Evolutionary conservation across 1,140 invertebrate species (phyloP).

Genomic region (Drosophila bocki): DNA sequence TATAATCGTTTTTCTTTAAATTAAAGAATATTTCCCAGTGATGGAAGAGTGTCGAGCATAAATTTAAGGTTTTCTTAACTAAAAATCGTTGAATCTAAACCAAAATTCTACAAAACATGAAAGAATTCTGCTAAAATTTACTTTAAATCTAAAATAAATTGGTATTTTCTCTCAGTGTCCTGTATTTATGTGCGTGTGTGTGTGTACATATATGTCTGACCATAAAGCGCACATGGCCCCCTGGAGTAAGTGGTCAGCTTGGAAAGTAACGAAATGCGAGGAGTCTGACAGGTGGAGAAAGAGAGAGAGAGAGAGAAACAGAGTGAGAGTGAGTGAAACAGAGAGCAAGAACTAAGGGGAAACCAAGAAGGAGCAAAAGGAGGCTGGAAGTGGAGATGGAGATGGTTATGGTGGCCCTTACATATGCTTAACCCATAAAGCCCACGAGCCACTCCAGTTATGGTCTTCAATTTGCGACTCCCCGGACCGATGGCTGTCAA

Average conservation of each 20-base stretch:
- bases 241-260: constrained; percentile 51
- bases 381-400: neutral
- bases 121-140: no score
- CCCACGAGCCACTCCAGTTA: constrained; percentile 7
- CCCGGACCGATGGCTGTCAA: constrained; percentile 23
- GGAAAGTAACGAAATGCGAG: constrained; percentile 30
- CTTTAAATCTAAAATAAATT: neutral
- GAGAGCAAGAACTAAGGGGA: neutral
- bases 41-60: no score
- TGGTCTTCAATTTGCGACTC: constrained; percentile 3
- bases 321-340: neutral
- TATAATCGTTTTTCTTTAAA: no score
- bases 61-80: no score
- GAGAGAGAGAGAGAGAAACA: neutral
- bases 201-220: constrained; percentile 17
- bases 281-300: constrained; percentile 30
- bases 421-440: constrained; percentile 34
- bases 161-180: constrained; percentile 3
- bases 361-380: neutral
- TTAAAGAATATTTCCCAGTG: no score
- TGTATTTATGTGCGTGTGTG: constrained; percentile 9
- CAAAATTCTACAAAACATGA: no score
- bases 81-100: no score
- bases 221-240: constrained; percentile 61
- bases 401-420: constrained; percentile 1